A percentile compares a stretch with the other conserved stretches of the same genome.
These are phyloP conservation scores for Chrysolina haemoptera DNA, from an alignment of 2,888 invertebrate genomes.

Conservation along the genomic window DNA sequence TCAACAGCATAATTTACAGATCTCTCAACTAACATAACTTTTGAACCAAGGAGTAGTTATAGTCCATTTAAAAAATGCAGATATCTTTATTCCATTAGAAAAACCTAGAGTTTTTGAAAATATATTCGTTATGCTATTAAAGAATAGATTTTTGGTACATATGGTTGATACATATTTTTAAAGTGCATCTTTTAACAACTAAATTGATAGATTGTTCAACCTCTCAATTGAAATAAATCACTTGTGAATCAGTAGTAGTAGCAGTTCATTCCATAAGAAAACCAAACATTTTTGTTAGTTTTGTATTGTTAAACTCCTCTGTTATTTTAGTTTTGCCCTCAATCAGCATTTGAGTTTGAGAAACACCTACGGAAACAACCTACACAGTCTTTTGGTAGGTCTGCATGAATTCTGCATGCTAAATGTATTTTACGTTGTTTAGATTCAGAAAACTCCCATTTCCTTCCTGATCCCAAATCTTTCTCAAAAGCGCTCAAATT, in stretches of 20 bases:
- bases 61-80: no score
- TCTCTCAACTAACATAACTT: neutral
- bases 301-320: constrained; percentile 53
- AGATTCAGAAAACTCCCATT: constrained; percentile 25
- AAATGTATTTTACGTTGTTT: constrained; percentile 23
- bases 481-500: neutral
- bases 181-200: constrained; percentile 1
- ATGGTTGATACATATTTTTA: no score
- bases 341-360: constrained; percentile 66
- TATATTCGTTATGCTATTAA: neutral
- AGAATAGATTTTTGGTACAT: neutral
- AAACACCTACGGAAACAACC: constrained; percentile 48
- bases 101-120: no score
- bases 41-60: neutral
- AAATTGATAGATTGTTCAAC: neutral
- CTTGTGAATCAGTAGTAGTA: neutral
- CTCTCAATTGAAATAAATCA: neutral
- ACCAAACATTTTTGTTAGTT: constrained; percentile 21
- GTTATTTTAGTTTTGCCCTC: constrained; percentile 68
- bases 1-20: neutral
- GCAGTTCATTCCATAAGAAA: neutral
- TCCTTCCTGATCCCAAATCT: constrained; percentile 18
- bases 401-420: constrained; percentile 32
- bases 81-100: no score
- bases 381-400: constrained; percentile 60